These are phyloP conservation scores for Drosophila mojavensis DNA, from an alignment of 1,140 invertebrate genomes.

Conservation along the genomic window DNA sequence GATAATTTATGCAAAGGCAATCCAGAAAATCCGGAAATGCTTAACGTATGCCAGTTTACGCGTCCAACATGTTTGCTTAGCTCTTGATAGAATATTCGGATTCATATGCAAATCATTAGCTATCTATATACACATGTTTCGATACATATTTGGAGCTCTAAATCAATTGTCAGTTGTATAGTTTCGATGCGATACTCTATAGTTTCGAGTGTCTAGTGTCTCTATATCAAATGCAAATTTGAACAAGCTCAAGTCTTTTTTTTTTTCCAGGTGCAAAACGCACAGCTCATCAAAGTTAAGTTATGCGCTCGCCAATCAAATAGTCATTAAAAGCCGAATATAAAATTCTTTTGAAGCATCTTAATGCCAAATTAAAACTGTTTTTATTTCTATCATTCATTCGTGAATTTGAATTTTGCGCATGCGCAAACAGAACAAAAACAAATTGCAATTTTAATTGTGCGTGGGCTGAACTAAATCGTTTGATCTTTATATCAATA, in stretches of 20 bases:
- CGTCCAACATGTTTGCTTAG: slow-evolving; percentile 41
- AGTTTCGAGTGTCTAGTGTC: not conserved
- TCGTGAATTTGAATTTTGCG: slow-evolving; percentile 12
- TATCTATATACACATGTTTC: not conserved
- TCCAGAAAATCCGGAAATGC: slow-evolving; percentile 49
- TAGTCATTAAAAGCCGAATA: slow-evolving; percentile 32
- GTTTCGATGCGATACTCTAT: not conserved
- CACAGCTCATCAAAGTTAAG: slow-evolving; percentile 51
- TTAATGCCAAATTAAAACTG: slow-evolving; percentile 11
- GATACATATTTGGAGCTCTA: slow-evolving; percentile 21
- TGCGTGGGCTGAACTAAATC: slow-evolving; percentile 3
- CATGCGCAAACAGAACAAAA: slow-evolving; percentile 19
- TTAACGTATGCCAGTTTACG: slow-evolving; percentile 29
- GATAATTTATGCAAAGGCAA: slow-evolving; percentile 30
- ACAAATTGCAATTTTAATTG: slow-evolving; percentile 27
- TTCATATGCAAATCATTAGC: slow-evolving; percentile 34
- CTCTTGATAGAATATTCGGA: slow-evolving; percentile 24
- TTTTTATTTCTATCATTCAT: too few relatives aligned
- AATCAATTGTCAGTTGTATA: not conserved
- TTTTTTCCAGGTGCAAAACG: slow-evolving; percentile 50
- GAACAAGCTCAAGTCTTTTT: slow-evolving; percentile 1
- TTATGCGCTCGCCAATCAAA: slow-evolving; percentile 31
- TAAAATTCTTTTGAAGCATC: slow-evolving; percentile 12
- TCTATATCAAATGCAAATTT: slow-evolving; percentile 1
- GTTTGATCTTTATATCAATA: slow-evolving; percentile 2